Evolutionary conservation across 2,113 vertebrate species (phyloP), one percentile per base, ranked within the genome.

Genomic region (Zosterops lateralis): DNA sequence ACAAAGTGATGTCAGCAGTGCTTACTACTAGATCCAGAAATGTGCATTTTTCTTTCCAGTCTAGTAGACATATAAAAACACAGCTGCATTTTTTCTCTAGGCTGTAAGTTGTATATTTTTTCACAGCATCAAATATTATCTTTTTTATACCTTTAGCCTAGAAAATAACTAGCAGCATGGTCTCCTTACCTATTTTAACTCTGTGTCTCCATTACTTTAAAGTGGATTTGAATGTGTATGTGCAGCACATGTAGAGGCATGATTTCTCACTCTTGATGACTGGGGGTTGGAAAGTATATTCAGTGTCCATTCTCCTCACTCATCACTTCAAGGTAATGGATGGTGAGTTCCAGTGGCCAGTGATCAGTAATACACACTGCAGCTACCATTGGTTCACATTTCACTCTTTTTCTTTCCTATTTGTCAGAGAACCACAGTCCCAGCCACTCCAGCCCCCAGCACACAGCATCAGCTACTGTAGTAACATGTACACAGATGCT

Each of bases 361-460:
- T 4, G 2, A 29, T 51, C 40, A 74, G 31, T 1, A 31, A 5
- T 4, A 34, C 14, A 12, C 0, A 3, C 38, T 60, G 14, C 40
- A 62, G 42, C 44, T 70, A 10, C n/a, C 28, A 54, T 21, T 57
- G 17, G 19, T 40, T 75, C 38, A 42, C 25, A 17, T 28, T 53
- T 88, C 12, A 12, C 7, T 47, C 19, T 31, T 50, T 38, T 48
- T 70, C 42, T 56, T 20, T 15, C n/a, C 18, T 20, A 0, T 61
- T 68, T 73, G 6, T 18, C 38, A 62, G 44, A 29, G 58, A 10
- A 50, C 26, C 26, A 76, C 40, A 36, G 32, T 34, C 20, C 36
- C 42, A 61, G 79, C 47, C 28, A 18, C 42, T 77, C 44, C 50
- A 53, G n/a, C 29, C 28, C 38, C 15, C 36, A 38, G 25, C 18